Evolutionary conservation across 2,113 vertebrate genomes (phyloP), one percentile per base, ranked within the genome.

Genomic region (Irena cyanogastra): DNA sequence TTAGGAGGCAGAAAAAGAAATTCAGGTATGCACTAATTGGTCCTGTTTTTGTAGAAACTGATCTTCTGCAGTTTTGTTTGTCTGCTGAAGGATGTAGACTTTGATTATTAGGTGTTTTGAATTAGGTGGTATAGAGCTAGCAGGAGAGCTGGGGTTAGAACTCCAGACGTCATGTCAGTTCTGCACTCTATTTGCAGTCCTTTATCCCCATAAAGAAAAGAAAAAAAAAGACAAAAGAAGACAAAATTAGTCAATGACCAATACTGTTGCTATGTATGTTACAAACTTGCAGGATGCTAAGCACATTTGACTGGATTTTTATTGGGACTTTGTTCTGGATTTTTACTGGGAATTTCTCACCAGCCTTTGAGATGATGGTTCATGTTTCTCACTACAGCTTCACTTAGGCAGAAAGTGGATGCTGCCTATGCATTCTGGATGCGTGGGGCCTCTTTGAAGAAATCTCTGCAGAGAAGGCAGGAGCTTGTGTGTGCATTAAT

Each of bases 161-260:
- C n/a, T 94, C 22, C 64, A 75, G 61, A 52, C 37, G 22, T 42
- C 18, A 3, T 41, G 27, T 53, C 18, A 41, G 1, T 80, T 92
- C 27, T 82, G 7, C 24, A 19, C 31, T 66, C 30, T 35, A 3
- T 61, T 56, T 92, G 27, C 52, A 57, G 26, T 77, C 23, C 13
- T 56, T 82, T 87, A 26, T 45, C 2, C 13, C 9, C 7, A 4
- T 16, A 13, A 18, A 31, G 7, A 1, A 27, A 26, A 31, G 16
- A 3, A 6, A 7, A 8, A 16, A 17, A 28, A 19, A 53, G 12
- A 7, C 6, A 13, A 18, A 33, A 3, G 1, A 22, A 37, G 9
- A 15, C 10, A 59, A 71, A 52, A 74, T 63, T 45, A 54, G 13
- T 65, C n/a, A 41, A 14, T 71, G 75, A n/a, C 23, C 14, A 18